Evolutionary conservation across 2,113 vertebrate species (phyloP).

Genomic region (Scytalopus superciliaris): DNA sequence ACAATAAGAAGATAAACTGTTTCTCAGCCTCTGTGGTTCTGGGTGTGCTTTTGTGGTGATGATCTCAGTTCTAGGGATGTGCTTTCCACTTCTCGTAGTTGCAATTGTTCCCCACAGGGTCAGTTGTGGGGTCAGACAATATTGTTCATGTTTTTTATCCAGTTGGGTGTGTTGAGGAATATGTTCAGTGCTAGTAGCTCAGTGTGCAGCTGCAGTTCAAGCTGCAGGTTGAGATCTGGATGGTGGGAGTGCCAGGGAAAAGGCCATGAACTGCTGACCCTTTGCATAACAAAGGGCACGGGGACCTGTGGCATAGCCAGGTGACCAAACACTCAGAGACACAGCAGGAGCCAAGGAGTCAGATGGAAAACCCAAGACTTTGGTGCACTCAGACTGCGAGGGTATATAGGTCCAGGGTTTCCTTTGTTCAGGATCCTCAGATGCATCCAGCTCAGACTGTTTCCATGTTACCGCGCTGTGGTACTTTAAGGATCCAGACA

Average conservation of each 20-base stretch:
- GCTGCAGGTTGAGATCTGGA: background rate
- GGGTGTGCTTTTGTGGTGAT: no score
- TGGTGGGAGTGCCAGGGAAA: background rate
- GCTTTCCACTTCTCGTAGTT: no score
- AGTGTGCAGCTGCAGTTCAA: background rate
- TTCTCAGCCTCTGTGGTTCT: no score
- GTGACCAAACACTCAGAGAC: no score
- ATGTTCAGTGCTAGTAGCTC: background rate
- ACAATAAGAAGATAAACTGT: no score
- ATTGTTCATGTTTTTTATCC: background rate
- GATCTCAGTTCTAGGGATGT: no score
- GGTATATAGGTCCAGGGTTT: background rate
- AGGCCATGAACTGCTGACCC: rapidly evolving
- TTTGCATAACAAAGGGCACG: background rate
- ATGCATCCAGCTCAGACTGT: no score
- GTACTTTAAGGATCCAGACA: rapidly evolving
- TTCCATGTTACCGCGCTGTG: background rate
- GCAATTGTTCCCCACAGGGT: no score
- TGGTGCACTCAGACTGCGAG: background rate
- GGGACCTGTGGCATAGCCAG: no score
- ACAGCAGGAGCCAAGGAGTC: rapidly evolving
- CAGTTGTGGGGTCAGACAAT: background rate
- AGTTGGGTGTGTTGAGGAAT: background rate
- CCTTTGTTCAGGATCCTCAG: background rate
- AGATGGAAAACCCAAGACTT: background rate